Percentiles rank a stretch among this genome's conserved stretches.
phyloP scores from a whole-genome alignment of 2,113 vertebrate genomes.

The Excalfactoria chinensis region DNA sequence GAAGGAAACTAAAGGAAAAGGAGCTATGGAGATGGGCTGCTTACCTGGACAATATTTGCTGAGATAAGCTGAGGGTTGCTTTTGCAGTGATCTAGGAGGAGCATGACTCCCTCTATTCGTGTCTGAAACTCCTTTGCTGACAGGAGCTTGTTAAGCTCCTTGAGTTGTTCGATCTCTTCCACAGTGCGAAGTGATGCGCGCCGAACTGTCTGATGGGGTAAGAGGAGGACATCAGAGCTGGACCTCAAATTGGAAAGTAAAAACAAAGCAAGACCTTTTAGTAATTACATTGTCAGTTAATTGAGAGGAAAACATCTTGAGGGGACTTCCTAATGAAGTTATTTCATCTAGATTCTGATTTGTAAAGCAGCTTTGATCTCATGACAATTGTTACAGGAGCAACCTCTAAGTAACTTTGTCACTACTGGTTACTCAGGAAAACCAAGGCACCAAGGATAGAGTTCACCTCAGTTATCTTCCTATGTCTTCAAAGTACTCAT shows the following conservation, averaged over 20 bases:
- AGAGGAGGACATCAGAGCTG: background rate
- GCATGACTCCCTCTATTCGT: slow-evolving; percentile 58
- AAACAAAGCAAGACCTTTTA: background rate
- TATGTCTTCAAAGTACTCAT: background rate
- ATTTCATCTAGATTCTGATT: background rate
- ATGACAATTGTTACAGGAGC: background rate
- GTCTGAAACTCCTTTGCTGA: slow-evolving; percentile 61
- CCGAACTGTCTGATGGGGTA: background rate
- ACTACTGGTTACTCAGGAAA: background rate
- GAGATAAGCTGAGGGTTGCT: slow-evolving; percentile 46
- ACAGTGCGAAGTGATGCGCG: background rate
- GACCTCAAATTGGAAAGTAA: background rate
- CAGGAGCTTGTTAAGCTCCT: slow-evolving; percentile 66
- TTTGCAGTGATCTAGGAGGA: slow-evolving; percentile 63
- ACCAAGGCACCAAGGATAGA: background rate
- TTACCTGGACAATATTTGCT: slow-evolving; percentile 69
- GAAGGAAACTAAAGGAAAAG: background rate
- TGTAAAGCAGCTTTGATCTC: background rate
- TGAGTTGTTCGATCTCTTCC: slow-evolving; percentile 38
- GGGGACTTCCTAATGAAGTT: background rate
- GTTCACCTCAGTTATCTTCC: background rate
- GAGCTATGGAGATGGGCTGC: background rate
- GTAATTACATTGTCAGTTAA: background rate
- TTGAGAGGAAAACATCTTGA: background rate
- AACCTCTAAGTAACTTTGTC: background rate